Percentiles rank a stretch among this genome's conserved stretches.
Conservation (phyloP, 2,113 vertebrate species). For the Pongo abelii region DNA sequence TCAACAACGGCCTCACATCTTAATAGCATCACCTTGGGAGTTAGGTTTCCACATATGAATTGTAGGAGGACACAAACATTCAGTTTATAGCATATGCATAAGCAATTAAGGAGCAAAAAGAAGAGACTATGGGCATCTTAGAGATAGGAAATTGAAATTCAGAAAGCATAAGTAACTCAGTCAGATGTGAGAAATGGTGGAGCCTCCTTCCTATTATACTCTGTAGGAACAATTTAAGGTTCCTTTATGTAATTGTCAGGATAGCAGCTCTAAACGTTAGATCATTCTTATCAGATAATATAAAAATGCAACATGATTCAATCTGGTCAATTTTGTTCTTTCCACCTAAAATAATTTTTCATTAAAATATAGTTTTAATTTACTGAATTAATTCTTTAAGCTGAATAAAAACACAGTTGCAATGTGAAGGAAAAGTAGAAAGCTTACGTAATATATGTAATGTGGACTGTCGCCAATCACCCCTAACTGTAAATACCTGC, state of each 20-base stretch:
- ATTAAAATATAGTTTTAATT: not conserved
- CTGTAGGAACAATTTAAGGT: no score
- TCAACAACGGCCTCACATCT: not conserved
- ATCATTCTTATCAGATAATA: not conserved
- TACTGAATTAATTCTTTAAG: not conserved
- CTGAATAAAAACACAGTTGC: not conserved
- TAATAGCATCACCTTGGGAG: no score
- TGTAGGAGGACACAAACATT: not conserved
- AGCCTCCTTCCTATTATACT: accelerated
- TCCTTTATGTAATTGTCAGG: not conserved
- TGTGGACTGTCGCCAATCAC: not conserved
- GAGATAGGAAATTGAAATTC: not conserved
- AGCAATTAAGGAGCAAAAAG: not conserved
- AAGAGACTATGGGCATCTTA: not conserved
- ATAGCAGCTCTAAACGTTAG: not conserved
- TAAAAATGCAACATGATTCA: not conserved
- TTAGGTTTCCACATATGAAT: not conserved
- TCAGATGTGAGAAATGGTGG: not conserved
- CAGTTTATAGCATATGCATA: not conserved
- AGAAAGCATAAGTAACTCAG: not conserved
- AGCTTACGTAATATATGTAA: not conserved
- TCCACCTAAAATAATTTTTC: not conserved
- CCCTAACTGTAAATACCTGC: not conserved
- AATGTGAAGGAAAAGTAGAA: not conserved
- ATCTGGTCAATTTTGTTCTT: not conserved